A percentile compares a stretch with the other conserved stretches of the same genome.
phyloP scores from a whole-genome alignment of 2,797 vertebrate species.

The Cynodonichthys magdalenae region DNA sequence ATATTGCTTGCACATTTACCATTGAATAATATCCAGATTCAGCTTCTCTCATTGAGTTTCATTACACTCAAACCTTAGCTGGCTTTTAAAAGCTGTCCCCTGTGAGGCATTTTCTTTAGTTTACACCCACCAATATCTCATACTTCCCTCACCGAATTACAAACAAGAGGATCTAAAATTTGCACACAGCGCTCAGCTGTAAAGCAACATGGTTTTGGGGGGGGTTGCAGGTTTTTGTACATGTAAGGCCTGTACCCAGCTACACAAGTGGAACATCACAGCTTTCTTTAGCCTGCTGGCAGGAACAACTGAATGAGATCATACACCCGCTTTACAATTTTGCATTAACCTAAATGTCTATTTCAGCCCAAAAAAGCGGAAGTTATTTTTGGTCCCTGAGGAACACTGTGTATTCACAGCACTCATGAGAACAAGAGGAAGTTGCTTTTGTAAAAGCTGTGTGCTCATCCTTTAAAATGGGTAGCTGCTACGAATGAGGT shows the following conservation, averaged over 20 bases:
- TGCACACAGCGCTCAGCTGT: conserved; percentile 12
- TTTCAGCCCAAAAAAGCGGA: conserved; percentile 60
- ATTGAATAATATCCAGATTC: neutral
- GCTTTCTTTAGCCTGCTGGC: conserved; percentile 62
- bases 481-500: conserved; percentile 1
- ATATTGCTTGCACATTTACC: conserved; percentile 1
- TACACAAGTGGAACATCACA: conserved; percentile 35
- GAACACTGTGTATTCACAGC: conserved; percentile 44
- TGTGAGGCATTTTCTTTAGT: conserved; percentile 23
- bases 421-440: conserved; percentile 56
- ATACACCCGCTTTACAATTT: conserved; percentile 42
- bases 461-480: conserved; percentile 10
- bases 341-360: conserved; percentile 51
- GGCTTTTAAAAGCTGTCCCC: conserved; percentile 23
- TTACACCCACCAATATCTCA: conserved; percentile 19
- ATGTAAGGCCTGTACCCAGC: conserved; percentile 61
- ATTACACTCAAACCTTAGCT: neutral
- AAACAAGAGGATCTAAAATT: conserved; percentile 21
- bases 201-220: conserved; percentile 13
- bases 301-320: conserved; percentile 67
- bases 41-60: conserved; percentile 8
- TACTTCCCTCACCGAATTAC: conserved; percentile 12
- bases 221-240: conserved; percentile 34
- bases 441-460: conserved; percentile 13
- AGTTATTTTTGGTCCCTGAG: conserved; percentile 52